A percentile compares a stretch with the other conserved stretches of the same genome.
These are phyloP conservation scores for Halictus ligatus DNA, from an alignment of 2,888 invertebrate species.

Conservation along the genomic window DNA sequence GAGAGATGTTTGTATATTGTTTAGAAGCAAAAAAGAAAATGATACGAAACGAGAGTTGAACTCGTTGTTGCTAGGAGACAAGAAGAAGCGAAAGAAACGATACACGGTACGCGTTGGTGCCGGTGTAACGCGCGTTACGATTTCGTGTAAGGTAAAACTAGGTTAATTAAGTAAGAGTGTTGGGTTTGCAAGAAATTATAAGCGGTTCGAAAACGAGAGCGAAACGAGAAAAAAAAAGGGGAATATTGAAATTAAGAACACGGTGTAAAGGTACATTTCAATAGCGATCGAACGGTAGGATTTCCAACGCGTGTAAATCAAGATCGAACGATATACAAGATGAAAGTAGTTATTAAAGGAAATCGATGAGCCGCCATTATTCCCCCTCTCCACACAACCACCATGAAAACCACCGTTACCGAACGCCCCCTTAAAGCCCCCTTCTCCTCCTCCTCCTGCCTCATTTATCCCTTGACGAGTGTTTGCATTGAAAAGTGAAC, in stretches of 20 bases:
- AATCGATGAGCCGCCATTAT: constrained; percentile 51
- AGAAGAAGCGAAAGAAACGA: constrained; percentile 8
- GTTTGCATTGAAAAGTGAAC: constrained; percentile 36
- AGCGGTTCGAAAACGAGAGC: constrained; percentile 8
- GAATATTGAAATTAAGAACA: constrained; percentile 17
- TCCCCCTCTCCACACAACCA: background rate
- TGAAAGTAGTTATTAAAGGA: constrained; percentile 26
- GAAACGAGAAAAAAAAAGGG: background rate
- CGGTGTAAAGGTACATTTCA: constrained; percentile 1
- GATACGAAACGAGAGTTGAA: constrained; percentile 9
- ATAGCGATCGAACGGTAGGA: constrained; percentile 6
- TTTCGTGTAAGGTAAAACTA: constrained; percentile 51
- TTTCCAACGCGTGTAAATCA: constrained; percentile 42
- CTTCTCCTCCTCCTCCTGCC: background rate
- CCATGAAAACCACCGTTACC: background rate
- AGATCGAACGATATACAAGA: constrained; percentile 25
- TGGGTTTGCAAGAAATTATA: constrained; percentile 45
- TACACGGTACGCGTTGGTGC: constrained; percentile 20
- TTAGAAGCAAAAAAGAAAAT: constrained; percentile 19
- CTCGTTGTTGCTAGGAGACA: constrained; percentile 26
- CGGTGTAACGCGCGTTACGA: constrained; percentile 38
- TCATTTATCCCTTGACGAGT: constrained; percentile 30
- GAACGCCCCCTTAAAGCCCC: background rate
- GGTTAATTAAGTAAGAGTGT: constrained; percentile 39
- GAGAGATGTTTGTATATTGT: constrained; percentile 50